Evolutionary conservation across 2,113 vertebrate species (phyloP), one percentile per base, ranked within the genome.

Genomic region (Strigops habroptila): DNA sequence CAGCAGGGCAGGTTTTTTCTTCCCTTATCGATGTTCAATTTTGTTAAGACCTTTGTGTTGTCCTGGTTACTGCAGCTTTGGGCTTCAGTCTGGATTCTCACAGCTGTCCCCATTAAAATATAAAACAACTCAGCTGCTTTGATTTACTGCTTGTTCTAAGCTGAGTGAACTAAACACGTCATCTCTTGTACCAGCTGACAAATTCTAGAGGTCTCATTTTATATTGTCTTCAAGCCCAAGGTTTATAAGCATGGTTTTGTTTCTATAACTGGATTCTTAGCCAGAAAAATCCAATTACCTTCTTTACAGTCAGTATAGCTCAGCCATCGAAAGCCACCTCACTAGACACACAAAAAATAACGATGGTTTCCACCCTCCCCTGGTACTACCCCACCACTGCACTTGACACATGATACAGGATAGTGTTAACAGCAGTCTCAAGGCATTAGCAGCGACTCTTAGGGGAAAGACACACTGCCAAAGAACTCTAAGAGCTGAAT

Each of bases 61-160:
- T 91, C 92, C 89, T 96, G 74, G 83, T 93, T 95, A 91, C 95
- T 85, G 74, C 57, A 91, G 57, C 63, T 91, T 41, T 82, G 74
- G 27, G 52, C 68, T 86, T 86, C 80, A 70, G 35, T 64, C 39
- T 78, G 75, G 18, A 53, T 92, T 82, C 60, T 76, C 3, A 2
- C 91, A 93, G 57, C 86, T 85, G 70, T 77, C 59, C 18, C 62
- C 39, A 91, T 87, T 89, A 87, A 92, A 79, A 91, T 44, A 73
- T 12, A 68, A 37, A 41, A n/a, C 76, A 78, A 19, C 1, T 27
- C 30, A 21, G 10, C 33, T 84, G 43, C 69, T 94, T 92, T 76
- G 44, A 89, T 90, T 78, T 89, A 82, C 52, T 69, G 63, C 25
- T 84, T 73, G 28, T 78, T 75, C 70, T 64, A 86, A 82, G 52